Evolutionary conservation across 2,888 invertebrate genomes (phyloP), one percentile per base, ranked within the genome.

Genomic region (Papilio elwesi): DNA sequence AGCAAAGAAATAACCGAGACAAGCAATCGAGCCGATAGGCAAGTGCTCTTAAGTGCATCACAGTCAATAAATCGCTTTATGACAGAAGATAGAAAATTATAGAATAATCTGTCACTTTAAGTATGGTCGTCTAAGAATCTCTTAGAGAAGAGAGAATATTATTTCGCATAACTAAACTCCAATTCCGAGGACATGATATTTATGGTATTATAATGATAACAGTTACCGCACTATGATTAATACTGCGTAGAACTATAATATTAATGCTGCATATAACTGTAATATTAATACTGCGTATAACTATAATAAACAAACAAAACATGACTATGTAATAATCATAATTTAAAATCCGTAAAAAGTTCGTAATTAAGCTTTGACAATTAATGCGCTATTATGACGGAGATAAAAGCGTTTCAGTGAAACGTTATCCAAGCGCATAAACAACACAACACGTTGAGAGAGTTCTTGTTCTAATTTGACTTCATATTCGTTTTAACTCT

Each of bases 381-480:
- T 43, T 43, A 15, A 11, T 10, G 10, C 4, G n/a, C 0, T 62
- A 43, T 62, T 62, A 62, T 43, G 9, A 43, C 43, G 4, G 15
- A 43, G 59, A 10, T 62, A 15, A 62, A 43, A 15, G 3, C n/a
- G 13, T 15, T 43, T 62, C 15, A 62, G 59, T 62, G 15, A 43
- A 62, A 43, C 43, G 10, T 43, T 62, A 62, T 62, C 59, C 43
- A n/a, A 10, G 15, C 15, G 43, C 59, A 62, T 62, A 62, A 62
- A 62, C 43, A 43, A 43, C n/a, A n/a, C n/a, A n/a, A n/a, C n/a
- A n/a, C n/a, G 43, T 9, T 38, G 59, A n/a, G 59, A 59, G 59
- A 59, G 59, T n/a, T n/a, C n/a, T n/a, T n/a, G 59, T 10, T 5
- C 9, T n/a, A 62, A 62, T 62, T 59, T 38, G 0, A 52, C n/a